A percentile compares a stretch with the other conserved stretches of the same genome.
Evolutionary conservation across 2,797 vertebrate genomes (phyloP).

Genomic region (Ibycter americanus): DNA sequence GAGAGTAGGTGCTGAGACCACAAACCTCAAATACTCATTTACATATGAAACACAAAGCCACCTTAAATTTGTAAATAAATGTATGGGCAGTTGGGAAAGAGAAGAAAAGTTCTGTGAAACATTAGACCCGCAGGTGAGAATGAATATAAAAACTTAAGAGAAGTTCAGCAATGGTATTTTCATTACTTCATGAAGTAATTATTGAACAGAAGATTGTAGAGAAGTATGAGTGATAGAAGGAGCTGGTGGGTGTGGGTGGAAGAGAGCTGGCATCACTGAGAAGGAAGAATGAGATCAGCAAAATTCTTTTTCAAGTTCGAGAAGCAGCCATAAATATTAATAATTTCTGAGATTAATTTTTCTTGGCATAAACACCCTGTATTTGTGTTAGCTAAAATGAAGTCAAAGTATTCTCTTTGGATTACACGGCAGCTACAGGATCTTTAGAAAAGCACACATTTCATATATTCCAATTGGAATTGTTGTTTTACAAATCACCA

Average conservation of each 20-base stretch:
- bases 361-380: neutral
- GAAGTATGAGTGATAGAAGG: neutral
- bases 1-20: neutral
- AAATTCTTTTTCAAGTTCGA: neutral
- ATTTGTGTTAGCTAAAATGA: neutral
- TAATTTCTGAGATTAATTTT: neutral
- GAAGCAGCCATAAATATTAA: neutral
- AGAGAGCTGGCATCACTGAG: neutral
- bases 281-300: neutral
- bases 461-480: neutral
- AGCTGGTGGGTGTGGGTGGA: neutral
- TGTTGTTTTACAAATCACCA: neutral
- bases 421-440: neutral
- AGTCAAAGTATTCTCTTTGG: neutral
- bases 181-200: neutral
- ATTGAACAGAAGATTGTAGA: neutral
- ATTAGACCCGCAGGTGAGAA: neutral
- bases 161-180: neutral
- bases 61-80: neutral
- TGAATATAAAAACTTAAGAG: neutral
- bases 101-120: neutral
- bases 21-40: neutral
- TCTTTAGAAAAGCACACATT: neutral
- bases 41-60: neutral
- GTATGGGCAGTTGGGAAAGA: neutral